Conservation (phyloP, 2,797 vertebrate genomes). For the Brachymystax lenok region DNA sequence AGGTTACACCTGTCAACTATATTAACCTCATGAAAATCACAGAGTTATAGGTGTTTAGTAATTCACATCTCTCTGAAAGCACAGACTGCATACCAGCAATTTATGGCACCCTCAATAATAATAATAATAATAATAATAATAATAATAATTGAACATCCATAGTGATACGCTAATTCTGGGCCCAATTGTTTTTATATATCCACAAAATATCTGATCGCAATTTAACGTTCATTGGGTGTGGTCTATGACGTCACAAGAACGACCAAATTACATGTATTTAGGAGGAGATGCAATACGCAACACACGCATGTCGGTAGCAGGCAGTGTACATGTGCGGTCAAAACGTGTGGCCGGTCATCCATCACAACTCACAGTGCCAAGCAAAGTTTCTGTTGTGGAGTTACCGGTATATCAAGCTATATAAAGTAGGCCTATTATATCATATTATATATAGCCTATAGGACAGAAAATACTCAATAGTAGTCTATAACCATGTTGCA, state of each 20-base stretch:
- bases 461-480: neutral
- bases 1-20: no score
- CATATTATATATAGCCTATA: neutral
- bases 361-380: neutral
- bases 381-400: neutral
- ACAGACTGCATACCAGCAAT: neutral
- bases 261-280: neutral
- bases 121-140: no score
- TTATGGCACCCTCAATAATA: neutral
- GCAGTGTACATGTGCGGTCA: neutral
- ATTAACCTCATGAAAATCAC: neutral
- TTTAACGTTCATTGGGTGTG: neutral
- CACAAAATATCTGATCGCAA: neutral
- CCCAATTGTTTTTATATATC: neutral
- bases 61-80: neutral
- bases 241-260: neutral
- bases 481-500: neutral
- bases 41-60: neutral
- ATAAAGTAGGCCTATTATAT: neutral
- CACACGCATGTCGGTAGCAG: neutral
- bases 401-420: neutral
- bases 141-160: neutral
- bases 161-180: neutral
- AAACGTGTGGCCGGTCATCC: neutral
- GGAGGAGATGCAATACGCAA: neutral